Conservation (phyloP, 2,797 vertebrate species). For the Microcaecilia unicolor region DNA sequence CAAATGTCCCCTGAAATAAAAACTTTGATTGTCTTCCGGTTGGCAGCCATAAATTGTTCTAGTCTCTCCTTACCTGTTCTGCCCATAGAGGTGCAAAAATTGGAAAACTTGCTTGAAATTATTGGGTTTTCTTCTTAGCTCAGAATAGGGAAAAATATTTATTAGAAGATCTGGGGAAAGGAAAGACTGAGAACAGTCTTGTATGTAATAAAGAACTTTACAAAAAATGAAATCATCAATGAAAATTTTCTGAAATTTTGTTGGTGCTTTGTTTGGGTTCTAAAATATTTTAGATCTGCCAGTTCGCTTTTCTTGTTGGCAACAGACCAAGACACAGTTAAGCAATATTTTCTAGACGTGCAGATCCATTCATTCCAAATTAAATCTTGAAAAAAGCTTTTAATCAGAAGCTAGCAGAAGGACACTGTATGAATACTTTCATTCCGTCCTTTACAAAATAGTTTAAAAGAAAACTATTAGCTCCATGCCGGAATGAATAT, state of each 20-base stretch:
- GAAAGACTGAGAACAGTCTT: slow-evolving; percentile 23
- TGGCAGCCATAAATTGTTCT: no score
- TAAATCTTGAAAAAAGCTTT: slow-evolving; percentile 29
- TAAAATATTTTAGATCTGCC: slow-evolving; percentile 33
- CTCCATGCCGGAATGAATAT: no score
- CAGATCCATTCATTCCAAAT: slow-evolving; percentile 8
- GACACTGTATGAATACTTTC: no score
- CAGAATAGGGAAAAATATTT: slow-evolving; percentile 25
- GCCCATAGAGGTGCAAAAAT: no score
- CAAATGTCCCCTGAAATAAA: no score
- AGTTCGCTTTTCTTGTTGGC: slow-evolving; percentile 42
- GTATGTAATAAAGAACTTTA: slow-evolving; percentile 20
- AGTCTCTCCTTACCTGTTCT: no score
- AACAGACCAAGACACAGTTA: slow-evolving; percentile 18
- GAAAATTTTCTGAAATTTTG: slow-evolving; percentile 27
- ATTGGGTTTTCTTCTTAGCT: slow-evolving; percentile 14
- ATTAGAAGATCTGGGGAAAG: slow-evolving; percentile 36
- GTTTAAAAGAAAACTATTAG: no score
- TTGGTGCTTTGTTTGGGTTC: slow-evolving; percentile 12
- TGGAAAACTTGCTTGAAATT: no score
- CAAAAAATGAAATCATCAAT: slow-evolving; percentile 27
- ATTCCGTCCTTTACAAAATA: no score
- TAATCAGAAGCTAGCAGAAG: no score
- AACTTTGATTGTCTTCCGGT: no score
- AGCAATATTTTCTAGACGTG: slow-evolving; percentile 31